Percentiles rank a stretch among this genome's conserved stretches.
Evolutionary conservation across 2,113 vertebrate species (phyloP).

Genomic region (Pomatostomus ruficeps): DNA sequence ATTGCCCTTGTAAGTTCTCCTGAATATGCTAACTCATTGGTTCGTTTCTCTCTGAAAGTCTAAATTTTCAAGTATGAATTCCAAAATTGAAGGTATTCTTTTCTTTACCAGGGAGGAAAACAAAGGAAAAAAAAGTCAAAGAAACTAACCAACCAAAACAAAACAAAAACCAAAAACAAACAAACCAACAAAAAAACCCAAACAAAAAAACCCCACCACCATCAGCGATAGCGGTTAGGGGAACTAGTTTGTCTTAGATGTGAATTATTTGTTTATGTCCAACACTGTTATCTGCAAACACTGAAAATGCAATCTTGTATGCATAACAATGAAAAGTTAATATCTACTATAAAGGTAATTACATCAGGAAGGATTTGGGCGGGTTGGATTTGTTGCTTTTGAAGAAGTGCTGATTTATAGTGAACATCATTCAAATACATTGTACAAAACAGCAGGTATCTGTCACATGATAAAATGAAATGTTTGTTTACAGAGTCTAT

Average conservation of each 20-base stretch:
- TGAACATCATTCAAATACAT: not conserved
- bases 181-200: not conserved
- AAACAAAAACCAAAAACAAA: not conserved
- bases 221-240: not conserved
- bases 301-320: not conserved
- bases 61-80: not conserved
- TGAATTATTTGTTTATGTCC: not conserved
- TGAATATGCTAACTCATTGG: not conserved
- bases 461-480: slow-evolving; percentile 50
- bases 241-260: not conserved
- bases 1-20: not conserved
- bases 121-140: not conserved
- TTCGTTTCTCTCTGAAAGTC: not conserved
- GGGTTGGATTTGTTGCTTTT: slow-evolving; percentile 18
- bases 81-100: not conserved
- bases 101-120: not conserved
- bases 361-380: slow-evolving; percentile 5
- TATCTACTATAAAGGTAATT: not conserved
- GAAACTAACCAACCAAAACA: too few species aligned
- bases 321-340: slow-evolving; percentile 3
- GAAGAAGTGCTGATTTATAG: slow-evolving; percentile 22
- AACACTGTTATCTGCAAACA: not conserved
- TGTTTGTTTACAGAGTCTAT: slow-evolving; percentile 57
- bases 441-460: slow-evolving; percentile 11
- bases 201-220: not conserved